These are phyloP conservation scores for Isurus oxyrinchus DNA, from an alignment of 2,113 vertebrate genomes.

Conservation along the genomic window DNA sequence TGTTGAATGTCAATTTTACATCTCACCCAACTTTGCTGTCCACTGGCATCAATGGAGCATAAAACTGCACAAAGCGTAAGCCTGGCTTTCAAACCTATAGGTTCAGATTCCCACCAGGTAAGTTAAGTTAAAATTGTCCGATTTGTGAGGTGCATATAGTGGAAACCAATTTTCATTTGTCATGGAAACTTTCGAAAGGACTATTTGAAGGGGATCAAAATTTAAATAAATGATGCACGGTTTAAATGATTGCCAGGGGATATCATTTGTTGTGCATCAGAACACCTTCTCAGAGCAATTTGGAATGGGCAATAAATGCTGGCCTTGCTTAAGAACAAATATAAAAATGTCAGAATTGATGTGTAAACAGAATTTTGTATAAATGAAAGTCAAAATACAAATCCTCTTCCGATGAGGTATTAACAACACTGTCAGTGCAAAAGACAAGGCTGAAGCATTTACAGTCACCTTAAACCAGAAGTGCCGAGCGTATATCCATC, in stretches of 20 bases:
- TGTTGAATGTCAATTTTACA: background rate
- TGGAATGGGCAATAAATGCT: no score
- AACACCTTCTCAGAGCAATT: no score
- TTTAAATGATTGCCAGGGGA: background rate
- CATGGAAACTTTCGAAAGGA: background rate
- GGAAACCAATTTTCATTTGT: background rate
- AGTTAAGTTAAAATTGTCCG: background rate
- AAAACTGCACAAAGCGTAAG: background rate
- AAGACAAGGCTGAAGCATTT: no score
- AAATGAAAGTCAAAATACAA: background rate
- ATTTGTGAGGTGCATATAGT: background rate
- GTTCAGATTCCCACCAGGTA: background rate
- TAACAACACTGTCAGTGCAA: background rate
- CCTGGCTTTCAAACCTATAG: background rate
- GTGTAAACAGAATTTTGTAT: background rate
- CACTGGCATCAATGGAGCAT: background rate
- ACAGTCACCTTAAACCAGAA: no score
- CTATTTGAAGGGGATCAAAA: background rate
- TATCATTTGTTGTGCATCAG: background rate
- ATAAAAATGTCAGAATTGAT: no score
- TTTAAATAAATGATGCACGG: background rate
- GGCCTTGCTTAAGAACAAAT: no score
- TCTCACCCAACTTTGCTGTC: background rate
- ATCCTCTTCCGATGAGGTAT: background rate
- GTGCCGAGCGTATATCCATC: no score